Evolutionary conservation across 2,888 invertebrate genomes (phyloP).

Genomic region (Sabellastarte sp.): DNA sequence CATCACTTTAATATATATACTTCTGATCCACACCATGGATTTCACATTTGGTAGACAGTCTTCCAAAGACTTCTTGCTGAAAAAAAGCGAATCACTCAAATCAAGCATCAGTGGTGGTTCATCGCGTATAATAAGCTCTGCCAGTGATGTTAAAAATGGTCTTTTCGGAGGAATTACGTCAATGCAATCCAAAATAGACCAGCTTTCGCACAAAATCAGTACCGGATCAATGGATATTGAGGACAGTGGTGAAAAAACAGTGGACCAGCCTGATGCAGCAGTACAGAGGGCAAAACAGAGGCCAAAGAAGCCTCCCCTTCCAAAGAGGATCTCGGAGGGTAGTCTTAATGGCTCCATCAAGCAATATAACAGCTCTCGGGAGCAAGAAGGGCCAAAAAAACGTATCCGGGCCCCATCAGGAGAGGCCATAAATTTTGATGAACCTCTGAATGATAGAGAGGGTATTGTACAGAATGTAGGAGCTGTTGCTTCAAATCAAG

Average conservation of each 20-base stretch:
- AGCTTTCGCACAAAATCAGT: not conserved
- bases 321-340: not conserved
- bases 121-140: too few relatives aligned
- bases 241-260: not conserved
- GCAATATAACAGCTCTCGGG: not conserved
- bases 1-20: too few relatives aligned
- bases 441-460: conserved; percentile 6
- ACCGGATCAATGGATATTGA: not conserved
- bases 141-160: conserved; percentile 7
- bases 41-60: not conserved
- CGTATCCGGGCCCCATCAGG: not conserved
- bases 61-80: not conserved
- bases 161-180: conserved; percentile 6
- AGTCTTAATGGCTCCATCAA: conserved; percentile 1
- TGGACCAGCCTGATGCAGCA: too few relatives aligned
- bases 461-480: not conserved
- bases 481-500: not conserved
- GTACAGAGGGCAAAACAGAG: conserved; percentile 5
- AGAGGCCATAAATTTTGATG: conserved; percentile 7
- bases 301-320: conserved; percentile 4
- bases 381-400: too few relatives aligned
- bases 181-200: not conserved
- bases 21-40: conserved; percentile 1
- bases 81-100: not conserved
- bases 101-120: not conserved